These are phyloP conservation scores for Zygogramma bicolorata DNA, from an alignment of 2,888 invertebrate species.

Conservation along the genomic window DNA sequence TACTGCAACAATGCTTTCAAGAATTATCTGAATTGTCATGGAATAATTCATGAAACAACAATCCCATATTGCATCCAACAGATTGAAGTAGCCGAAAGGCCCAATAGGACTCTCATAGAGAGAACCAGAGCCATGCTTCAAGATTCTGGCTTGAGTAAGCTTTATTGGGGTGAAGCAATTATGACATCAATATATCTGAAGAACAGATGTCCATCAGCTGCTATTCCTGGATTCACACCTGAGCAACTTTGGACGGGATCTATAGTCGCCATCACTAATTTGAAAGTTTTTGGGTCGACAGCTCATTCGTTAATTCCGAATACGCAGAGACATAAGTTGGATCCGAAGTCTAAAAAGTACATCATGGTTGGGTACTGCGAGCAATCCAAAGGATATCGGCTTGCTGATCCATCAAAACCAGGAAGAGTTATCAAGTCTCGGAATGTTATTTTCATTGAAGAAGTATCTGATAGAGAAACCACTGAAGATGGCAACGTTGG, in stretches of 20 bases:
- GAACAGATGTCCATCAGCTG: not conserved
- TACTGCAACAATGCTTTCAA: too few species aligned
- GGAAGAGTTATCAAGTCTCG: too few species aligned
- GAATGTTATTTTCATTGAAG: too few species aligned
- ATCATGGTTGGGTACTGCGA: too few species aligned
- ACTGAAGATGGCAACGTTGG: too few species aligned
- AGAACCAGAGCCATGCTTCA: not conserved
- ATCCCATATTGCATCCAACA: too few species aligned
- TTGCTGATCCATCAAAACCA: too few species aligned
- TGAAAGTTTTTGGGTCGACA: not conserved
- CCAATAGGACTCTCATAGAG: not conserved
- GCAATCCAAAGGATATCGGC: too few species aligned
- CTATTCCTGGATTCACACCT: not conserved
- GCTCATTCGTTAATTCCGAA: not conserved
- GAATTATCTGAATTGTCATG: not conserved
- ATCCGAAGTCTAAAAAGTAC: not conserved
- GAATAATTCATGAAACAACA: not conserved
- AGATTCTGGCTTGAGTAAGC: not conserved
- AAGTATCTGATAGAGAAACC: too few species aligned
- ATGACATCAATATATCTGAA: not conserved
- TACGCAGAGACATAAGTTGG: not conserved
- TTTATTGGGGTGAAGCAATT: not conserved
- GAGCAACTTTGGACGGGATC: not conserved
- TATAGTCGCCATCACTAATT: not conserved
- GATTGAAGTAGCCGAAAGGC: not conserved